Evolutionary conservation across 2,797 vertebrate genomes (phyloP), one percentile per base, ranked within the genome.

Genomic region (Sebastes vulpes): DNA sequence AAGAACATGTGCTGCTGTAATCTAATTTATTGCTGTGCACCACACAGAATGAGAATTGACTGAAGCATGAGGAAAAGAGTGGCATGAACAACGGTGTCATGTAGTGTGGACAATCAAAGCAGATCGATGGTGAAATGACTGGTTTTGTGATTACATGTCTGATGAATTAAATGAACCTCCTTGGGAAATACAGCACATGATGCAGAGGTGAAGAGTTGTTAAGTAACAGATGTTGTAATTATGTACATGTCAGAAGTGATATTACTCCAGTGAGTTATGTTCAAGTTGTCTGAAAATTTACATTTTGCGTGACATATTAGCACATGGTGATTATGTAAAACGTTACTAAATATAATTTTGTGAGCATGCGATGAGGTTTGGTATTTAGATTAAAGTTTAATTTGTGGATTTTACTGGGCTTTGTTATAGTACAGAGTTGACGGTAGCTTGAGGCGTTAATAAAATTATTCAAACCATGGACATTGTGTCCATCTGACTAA

Each of bases 61-160:
- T 64, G 61, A 57, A 69, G 65, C 70, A 20, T 59, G 65, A 64
- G 59, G 29, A 61, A 77, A 77, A 64, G 58, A 75, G 18, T 29
- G 69, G 75, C 65, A 63, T 46, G 78, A 89, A 77, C 75, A 70
- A 70, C 76, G 78, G 67, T 56, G 72, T 63, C 20, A 46, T 48
- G 69, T 4, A 6, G 74, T 23, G 48, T 18, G 53, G 65, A 54
- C 20, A 25, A 54, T 46, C 29, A 5, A 61, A 20, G 38, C 20
- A n/a, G 67, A 35, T 82, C n/a, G 4, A 59, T 58, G 38, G 31
- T 7, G 26, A 71, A 59, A 74, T 38, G 0, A 25, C 20, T 29
- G 3, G 12, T 29, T 61, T 18, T 21, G 12, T 53, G 28, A 32
- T n/a, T 31, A 56, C 25, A 38, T 21, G 42, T 56, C 7, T 21